Evolutionary conservation across 2,888 invertebrate genomes (phyloP), one percentile per base, ranked within the genome.

Genomic region (Chalcis sispes): DNA sequence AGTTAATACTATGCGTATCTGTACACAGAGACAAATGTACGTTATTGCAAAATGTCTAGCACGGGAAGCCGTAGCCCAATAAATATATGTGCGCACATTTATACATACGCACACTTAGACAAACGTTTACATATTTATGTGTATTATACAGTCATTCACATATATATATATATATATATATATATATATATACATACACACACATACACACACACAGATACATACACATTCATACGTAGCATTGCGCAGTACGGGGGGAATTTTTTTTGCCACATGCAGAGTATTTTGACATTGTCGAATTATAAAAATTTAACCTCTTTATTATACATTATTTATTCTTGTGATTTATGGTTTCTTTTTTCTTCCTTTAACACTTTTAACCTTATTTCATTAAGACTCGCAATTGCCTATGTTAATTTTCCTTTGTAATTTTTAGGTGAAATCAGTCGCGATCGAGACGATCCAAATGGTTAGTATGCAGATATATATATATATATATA

Each of bases 371-470:
- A n/a, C n/a, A n/a, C n/a, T n/a, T n/a, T n/a, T n/a, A n/a, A n/a
- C n/a, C 29, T 64, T 72, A 20, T 61, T 64, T 71, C 61, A 18
- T 40, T 65, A 46, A 46, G 46, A 3, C 20, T 20, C 5, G 50
- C 18, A 20, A 20, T 20, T 20, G 1, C 20, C 18, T 7, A 50
- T 50, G 20, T 7, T 50, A 20, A 20, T 15, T 50, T 50, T 42
- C 0, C 13, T 42, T 40, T 66, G 29, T 64, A 13, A 3, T 62
- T 72, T 32, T 83, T 88, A 90, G 90, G 90, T 89, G 90, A 90
- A 82, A 88, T 88, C 81, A 89, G 86, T 80, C 88, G 89, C 69
- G 90, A 90, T 80, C 88, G 89, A 83, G 90, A 90, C 75, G 90
- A 90, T 82, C 86, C 89, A 75, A 88, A 86, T 82, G 90, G 90